Base-by-base conservation (phyloP, 2,888 invertebrate species). In the Hirudinaria manillensis region DNA sequence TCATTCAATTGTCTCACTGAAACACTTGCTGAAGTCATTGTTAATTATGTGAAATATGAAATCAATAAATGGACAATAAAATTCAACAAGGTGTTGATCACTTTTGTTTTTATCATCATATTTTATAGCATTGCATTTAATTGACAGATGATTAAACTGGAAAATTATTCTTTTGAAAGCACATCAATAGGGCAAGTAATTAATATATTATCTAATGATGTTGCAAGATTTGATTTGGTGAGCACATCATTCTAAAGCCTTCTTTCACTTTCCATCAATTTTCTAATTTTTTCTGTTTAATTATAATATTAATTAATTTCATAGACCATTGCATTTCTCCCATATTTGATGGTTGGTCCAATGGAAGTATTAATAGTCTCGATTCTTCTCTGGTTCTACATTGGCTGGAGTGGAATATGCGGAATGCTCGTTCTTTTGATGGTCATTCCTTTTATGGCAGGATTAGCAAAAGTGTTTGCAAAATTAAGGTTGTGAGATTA, bases 161-260 rank as follows among this genome's bases (percentile, higher is more conserved):
- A 74, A 53, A 75, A 45, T 84, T 90, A 90, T 7, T 92, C 94
- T 0, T 86, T 94, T 70, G 91, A 91, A 7, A 90, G 93, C 83
- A 94, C 94, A 0, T 91, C 94, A 0, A 91, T 92, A 0, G 96
- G 96, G 0, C 93, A 95, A 85, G 90, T 97, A 77, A 93, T 96
- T 45, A 96, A 96, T 84, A 89, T 97, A n/a, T 87, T 98, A 76
- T 94, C 96, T 0, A 98, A 96, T 83, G 97, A 98, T 85, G 93
- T 97, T 78, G 92, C 92, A 81, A 89, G 92, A 74, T 94, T 97
- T 85, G 97, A 98, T 84, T 83, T 83, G 82, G 87, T 87, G 45
- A 45, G 45, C 10, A 45, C 45, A 16, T 45, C 45, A 45, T 45
- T 45, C 13, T 45, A 16, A 10, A 16, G 16, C 1, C 45, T 45